Conservation (phyloP, 2,113 vertebrate species). For the Notiomystis cincta region DNA sequence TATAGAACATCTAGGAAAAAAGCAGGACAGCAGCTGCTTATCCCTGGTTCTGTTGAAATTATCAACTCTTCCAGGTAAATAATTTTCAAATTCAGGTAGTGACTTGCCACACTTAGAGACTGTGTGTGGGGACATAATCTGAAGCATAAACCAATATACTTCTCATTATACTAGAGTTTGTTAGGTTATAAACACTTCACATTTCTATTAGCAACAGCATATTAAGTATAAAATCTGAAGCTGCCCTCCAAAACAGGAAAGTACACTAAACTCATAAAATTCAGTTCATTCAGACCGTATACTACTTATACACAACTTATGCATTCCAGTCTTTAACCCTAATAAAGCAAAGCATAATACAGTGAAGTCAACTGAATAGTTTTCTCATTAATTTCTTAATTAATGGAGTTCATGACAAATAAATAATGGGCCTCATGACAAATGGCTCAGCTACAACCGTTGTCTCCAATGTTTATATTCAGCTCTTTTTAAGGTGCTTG, state of each 20-base stretch:
- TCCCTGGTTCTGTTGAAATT: not conserved
- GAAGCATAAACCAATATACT: not conserved
- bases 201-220: not conserved
- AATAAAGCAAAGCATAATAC: not conserved
- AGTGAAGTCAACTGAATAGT: not conserved
- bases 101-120: not conserved
- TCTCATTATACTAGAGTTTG: not conserved
- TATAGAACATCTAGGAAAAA: not conserved
- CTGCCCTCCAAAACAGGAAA: not conserved
- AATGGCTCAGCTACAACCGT: not conserved
- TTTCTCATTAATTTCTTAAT: not conserved
- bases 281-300: not conserved
- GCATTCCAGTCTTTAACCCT: not conserved
- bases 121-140: not conserved
- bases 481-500: not conserved
- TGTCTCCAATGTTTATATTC: not conserved
- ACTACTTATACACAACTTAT: accelerated
- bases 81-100: not conserved
- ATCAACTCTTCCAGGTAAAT: not conserved
- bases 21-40: not conserved
- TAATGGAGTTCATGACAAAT: not conserved
- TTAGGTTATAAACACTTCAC: not conserved
- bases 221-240: not conserved
- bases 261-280: not conserved
- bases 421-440: not conserved